Base-by-base conservation (phyloP, 2,113 vertebrate genomes). In the Odocoileus virginianus region DNA sequence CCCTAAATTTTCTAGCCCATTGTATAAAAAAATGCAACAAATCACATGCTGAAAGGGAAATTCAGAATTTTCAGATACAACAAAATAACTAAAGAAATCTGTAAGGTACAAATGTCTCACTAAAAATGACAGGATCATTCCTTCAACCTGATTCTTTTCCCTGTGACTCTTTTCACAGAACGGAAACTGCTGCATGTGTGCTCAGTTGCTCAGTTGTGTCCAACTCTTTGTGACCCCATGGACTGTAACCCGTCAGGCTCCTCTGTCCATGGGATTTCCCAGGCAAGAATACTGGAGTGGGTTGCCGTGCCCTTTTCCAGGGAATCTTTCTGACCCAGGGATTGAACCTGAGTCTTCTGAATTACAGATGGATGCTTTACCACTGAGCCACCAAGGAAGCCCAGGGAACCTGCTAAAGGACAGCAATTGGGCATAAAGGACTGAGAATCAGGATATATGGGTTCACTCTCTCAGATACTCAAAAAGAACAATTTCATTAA, bases 31-130 rank as follows among this genome's bases (percentile, higher is more conserved):
- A 86, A 57, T 83, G 23, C 30, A 95, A 96, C 15, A 87, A 81
- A 93, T 81, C 45, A 47, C 43, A 85, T 58, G 17, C 33, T 74
- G 40, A 92, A 95, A 96, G n/a, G 50, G 79, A 94, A 97, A 57
- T 25, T 58, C 19, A 85, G 45, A n/a, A 36, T 79, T 94, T 88
- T 89, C 1, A 0, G 8, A 78, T 81, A 81, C 79, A 94, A 87
- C n/a, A 95, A 92, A 79, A 95, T 45, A 64, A 30, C 71, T 52
- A 93, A 95, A 61, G 30, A 96, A 98, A 91, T 87, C n/a, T 52
- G 16, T 91, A 88, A 43, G 78, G 90, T 78, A 54, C 33, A 82
- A 85, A 82, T 82, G 14, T 16, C 92, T 82, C 10, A 58, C 25
- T 95, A 50, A 81, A 67, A 92, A 87, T 94, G 89, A 52, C 60